These are phyloP conservation scores for Steatocranus sp. DNA, from an alignment of 2,797 vertebrate species.

Conservation along the genomic window DNA sequence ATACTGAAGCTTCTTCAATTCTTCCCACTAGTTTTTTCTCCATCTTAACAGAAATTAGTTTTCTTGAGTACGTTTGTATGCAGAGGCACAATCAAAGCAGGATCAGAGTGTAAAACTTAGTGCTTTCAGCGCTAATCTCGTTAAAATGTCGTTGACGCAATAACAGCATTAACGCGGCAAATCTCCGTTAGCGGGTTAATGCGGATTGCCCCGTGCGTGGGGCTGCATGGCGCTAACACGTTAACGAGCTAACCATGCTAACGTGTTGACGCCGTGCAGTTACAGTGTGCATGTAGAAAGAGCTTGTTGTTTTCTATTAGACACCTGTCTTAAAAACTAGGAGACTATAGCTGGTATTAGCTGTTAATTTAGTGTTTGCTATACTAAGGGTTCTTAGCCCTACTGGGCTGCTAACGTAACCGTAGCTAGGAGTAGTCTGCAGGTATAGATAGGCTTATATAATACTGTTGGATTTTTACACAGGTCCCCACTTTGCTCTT, in stretches of 20 bases:
- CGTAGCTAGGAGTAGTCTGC: not conserved
- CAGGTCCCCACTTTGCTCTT: not conserved
- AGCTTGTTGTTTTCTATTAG: not conserved
- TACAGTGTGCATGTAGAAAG: not conserved
- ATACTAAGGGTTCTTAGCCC: not conserved
- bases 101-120: not conserved
- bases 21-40: not conserved
- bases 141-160: not conserved
- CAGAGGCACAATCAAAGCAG: not conserved
- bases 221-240: not conserved
- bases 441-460: not conserved
- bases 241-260: not conserved
- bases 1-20: not conserved
- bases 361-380: not conserved
- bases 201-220: accelerated
- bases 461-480: too few species aligned
- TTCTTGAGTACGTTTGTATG: not conserved
- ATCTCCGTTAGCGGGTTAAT: accelerated
- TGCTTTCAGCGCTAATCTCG: not conserved
- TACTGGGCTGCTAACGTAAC: not conserved
- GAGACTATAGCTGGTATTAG: accelerated
- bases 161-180: not conserved
- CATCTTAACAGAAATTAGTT: not conserved
- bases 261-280: accelerated
- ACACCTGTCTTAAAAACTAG: not conserved